Base-by-base conservation (phyloP, 2,113 vertebrate species). In the Amazona vittata region DNA sequence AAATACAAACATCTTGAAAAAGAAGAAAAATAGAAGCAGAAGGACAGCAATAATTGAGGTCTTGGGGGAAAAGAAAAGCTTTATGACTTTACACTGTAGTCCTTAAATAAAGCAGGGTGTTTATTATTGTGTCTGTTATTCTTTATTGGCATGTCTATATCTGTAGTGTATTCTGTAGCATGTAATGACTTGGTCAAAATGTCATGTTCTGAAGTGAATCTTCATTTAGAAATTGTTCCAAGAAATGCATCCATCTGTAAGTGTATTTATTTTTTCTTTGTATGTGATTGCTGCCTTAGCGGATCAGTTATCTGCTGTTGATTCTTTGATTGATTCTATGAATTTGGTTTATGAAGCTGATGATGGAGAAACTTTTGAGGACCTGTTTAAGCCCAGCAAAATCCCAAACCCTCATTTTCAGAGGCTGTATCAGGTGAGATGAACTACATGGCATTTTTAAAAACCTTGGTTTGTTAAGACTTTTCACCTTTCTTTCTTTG, bases 381-480 rank as follows among this genome's bases (percentile, higher is more conserved):
- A 99, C 96, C 82, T 99, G 31, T 98, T 99, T 91, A 99, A 99
- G 90, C 98, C 98, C 83, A 98, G 98, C 96, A 97, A 98, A 97
- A 98, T 99, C 74, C 98, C 99, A 90, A 99, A 99, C 94, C 99
- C 99, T 65, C 97, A 98, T 82, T 99, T 99, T 98, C 99, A 99
- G 97, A 99, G 99, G 79, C 98, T 99, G 14, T 99, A 99, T 97
- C 99, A 99, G 99, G 99, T 99, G 96, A 98, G 97, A 81, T 57
- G 69, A 93, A 68, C 5, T 70, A 7, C 31, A 18, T 44, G 16
- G 3, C 25, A 18, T 79, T 59, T 90, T 67, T 41, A 0, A 4
- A 60, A 80, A 71, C 15, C 7, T 19, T 59, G 4, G n/a, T 52
- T 52, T 50, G 5, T 65, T 63, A 52, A 86, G 60, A 22, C 24